These are phyloP conservation scores for Acanthococcus lagerstroemiae DNA, from an alignment of 2,888 invertebrate species.

Conservation along the genomic window DNA sequence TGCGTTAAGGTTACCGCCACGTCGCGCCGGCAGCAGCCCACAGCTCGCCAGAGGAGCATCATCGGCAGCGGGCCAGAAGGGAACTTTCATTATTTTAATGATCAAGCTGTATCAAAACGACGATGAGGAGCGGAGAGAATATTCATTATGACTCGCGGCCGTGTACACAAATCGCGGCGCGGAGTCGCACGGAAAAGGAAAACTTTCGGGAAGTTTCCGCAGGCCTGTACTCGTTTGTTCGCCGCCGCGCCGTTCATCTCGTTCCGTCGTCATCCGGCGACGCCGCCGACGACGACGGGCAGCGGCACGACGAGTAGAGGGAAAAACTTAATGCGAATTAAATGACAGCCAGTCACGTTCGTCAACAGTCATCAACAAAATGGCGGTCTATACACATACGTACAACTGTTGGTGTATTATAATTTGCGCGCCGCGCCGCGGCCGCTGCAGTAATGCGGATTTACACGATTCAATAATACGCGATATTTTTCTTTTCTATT, in stretches of 20 bases:
- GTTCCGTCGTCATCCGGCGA: too few species aligned
- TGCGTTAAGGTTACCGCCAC: conserved; percentile 6
- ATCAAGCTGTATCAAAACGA: conserved; percentile 3
- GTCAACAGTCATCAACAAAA: conserved; percentile 30
- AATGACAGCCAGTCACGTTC: conserved; percentile 30
- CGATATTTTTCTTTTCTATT: background rate
- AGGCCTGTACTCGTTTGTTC: too few species aligned
- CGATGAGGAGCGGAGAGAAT: background rate
- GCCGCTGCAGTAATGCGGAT: background rate
- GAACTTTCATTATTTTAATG: conserved; percentile 19
- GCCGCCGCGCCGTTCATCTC: too few species aligned
- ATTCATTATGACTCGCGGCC: too few species aligned
- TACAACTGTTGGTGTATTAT: background rate
- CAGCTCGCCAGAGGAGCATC: background rate
- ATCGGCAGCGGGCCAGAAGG: background rate
- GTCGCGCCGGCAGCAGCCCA: background rate
- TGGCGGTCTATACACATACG: conserved; percentile 10
- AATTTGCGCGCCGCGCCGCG: background rate
- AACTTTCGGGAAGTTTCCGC: too few species aligned
- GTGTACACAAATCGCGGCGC: too few species aligned
- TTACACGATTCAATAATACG: background rate
- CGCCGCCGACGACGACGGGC: too few species aligned
- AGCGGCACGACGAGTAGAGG: too few species aligned
- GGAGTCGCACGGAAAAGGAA: too few species aligned
- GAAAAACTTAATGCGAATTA: conserved; percentile 25